phyloP scores from a whole-genome alignment of 2,888 invertebrate species.

The Rhogogaster chlorosoma region DNA sequence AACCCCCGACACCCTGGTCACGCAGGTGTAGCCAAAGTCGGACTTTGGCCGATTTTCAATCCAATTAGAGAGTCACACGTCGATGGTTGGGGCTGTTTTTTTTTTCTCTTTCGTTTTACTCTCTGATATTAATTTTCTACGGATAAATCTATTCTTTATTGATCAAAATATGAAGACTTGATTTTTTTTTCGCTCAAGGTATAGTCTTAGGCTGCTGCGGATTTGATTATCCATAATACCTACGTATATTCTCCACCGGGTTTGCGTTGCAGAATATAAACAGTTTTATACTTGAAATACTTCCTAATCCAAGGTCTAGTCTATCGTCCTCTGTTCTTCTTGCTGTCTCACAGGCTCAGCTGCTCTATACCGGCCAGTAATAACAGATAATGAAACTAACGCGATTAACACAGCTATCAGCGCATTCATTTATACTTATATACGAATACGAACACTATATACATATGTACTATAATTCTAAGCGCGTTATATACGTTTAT shows the following conservation, averaged over 20 bases:
- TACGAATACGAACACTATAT: neutral
- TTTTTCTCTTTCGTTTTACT: neutral
- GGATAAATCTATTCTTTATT: too few relatives aligned
- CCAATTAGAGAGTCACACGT: neutral
- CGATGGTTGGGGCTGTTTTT: neutral
- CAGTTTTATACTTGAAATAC: slow-evolving; percentile 43
- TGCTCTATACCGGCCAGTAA: slow-evolving; percentile 1
- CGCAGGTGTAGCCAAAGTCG: neutral
- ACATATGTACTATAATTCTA: neutral
- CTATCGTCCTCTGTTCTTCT: neutral
- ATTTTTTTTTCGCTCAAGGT: too few relatives aligned
- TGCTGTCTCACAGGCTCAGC: too few relatives aligned
- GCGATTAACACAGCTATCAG: neutral
- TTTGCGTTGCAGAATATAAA: slow-evolving; percentile 12
- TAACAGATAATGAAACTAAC: slow-evolving; percentile 12
- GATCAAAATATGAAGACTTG: too few relatives aligned
- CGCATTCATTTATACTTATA: neutral
- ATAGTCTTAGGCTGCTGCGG: too few relatives aligned
- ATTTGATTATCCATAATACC: neutral
- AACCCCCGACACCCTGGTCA: neutral
- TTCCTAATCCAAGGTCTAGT: slow-evolving; percentile 30
- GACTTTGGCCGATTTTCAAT: neutral
- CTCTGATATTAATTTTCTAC: too few relatives aligned
- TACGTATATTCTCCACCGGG: neutral
- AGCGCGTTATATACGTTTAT: neutral